Base-by-base conservation (phyloP, 2,113 vertebrate species). In the Danionella cerebrum region DNA sequence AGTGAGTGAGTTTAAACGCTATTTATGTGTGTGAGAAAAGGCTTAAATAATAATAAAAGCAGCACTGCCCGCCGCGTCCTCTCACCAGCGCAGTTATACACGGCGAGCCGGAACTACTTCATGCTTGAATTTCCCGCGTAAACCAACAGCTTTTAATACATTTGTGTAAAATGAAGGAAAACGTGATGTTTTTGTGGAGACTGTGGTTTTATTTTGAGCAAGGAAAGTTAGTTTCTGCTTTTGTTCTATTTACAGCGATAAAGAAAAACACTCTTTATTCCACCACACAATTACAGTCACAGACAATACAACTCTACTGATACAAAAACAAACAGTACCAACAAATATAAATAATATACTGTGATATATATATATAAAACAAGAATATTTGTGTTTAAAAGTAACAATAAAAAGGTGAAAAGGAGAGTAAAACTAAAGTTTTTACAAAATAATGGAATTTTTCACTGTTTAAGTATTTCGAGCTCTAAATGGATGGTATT, bases 141-240 rank as follows among this genome's bases (percentile, higher is more conserved):
- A n/a, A n/a, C n/a, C n/a, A n/a, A n/a, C n/a, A n/a, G n/a, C n/a
- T n/a, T n/a, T n/a, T n/a, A n/a, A n/a, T n/a, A n/a, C n/a, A n/a
- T n/a, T n/a, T n/a, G n/a, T n/a, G n/a, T n/a, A n/a, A n/a, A n/a
- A n/a, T n/a, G n/a, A n/a, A n/a, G n/a, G n/a, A n/a, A 18, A 44
- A 44, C 14, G 4, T 6, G 41, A 44, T 18, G 13, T 1, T 6
- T 41, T 54, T 41, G 35, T 31, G 73, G 71, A 80, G 77, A 78
- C 72, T 50, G 65, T 24, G 76, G 78, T 75, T 89, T 88, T 88
- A 90, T 90, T 89, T 83, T 76, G 81, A 74, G 47, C 77, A 65
- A 78, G 74, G 77, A 71, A 79, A 74, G 71, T 67, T 81, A 65
- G 72, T 82, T 79, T 79, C 75, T 82, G 59, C 58, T 60, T 25